Conservation (phyloP, 1,140 invertebrate species). For the Meteorus sp. region DNA sequence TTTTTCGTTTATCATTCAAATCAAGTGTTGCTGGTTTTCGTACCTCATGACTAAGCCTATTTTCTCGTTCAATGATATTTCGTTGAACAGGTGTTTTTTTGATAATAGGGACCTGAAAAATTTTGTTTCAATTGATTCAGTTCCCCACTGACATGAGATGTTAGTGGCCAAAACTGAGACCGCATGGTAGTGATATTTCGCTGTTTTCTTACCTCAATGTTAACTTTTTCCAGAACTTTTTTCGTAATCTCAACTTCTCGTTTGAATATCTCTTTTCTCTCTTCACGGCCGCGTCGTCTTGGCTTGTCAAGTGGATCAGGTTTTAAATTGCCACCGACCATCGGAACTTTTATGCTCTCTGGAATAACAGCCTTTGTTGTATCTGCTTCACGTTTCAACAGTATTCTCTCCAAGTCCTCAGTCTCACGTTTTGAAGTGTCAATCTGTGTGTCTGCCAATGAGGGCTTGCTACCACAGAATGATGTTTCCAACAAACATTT, state of each 20-base stretch:
- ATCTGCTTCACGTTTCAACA: conserved; percentile 61
- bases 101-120: conserved; percentile 42
- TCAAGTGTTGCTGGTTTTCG: conserved; percentile 52
- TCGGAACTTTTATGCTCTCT: conserved; percentile 51
- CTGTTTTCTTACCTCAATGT: conserved; percentile 53
- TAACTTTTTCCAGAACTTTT: conserved; percentile 53
- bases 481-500: conserved; percentile 86
- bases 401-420: conserved; percentile 67
- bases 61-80: conserved; percentile 2
- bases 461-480: conserved; percentile 80
- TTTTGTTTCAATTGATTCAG: background rate
- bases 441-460: conserved; percentile 46
- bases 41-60: conserved; percentile 33
- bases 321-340: conserved; percentile 53
- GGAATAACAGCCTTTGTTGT: conserved; percentile 57
- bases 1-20: conserved; percentile 49
- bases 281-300: conserved; percentile 50
- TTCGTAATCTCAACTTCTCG: conserved; percentile 59
- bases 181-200: no score
- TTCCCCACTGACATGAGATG: background rate
- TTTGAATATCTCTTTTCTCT: conserved; percentile 56
- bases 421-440: conserved; percentile 58
- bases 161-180: background rate
- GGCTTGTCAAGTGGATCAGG: conserved; percentile 54
- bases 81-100: conserved; percentile 32